Conservation (phyloP, 1,140 invertebrate species). For the Gonatopus flavifemur region DNA sequence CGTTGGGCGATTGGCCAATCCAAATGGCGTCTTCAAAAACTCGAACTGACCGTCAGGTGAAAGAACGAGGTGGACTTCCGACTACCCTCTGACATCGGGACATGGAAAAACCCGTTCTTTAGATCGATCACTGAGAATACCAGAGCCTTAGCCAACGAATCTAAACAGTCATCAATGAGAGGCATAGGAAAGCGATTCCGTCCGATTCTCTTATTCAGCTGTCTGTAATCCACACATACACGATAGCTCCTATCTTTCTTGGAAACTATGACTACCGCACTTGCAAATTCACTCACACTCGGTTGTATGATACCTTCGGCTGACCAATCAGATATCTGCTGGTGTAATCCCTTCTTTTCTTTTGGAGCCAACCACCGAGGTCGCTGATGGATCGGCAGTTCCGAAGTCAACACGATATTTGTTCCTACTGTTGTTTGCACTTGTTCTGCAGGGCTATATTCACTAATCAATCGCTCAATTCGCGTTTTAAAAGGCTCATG, state of each 20-base stretch:
- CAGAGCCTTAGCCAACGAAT: background rate
- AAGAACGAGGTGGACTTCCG: constrained; percentile 4
- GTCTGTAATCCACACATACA: constrained; percentile 2
- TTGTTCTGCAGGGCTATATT: background rate
- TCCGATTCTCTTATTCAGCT: background rate
- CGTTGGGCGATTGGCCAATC: constrained; percentile 33
- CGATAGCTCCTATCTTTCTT: constrained; percentile 7
- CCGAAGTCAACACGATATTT: constrained; percentile 9
- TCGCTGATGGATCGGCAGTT: background rate
- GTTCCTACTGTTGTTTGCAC: constrained; percentile 12
- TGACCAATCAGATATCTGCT: constrained; percentile 7
- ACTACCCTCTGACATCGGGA: background rate
- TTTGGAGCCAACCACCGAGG: background rate
- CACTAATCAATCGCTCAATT: constrained; percentile 7
- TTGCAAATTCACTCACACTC: background rate
- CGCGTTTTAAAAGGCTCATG: background rate
- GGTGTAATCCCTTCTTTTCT: background rate
- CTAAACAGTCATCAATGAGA: constrained; percentile 7
- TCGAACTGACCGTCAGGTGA: constrained; percentile 37
- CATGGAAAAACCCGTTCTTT: constrained; percentile 12
- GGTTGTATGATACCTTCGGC: background rate
- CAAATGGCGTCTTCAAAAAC: constrained; percentile 40
- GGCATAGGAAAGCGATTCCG: constrained; percentile 13
- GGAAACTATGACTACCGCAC: constrained; percentile 9
- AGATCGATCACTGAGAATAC: constrained; percentile 6